Evolutionary conservation across 2,797 vertebrate genomes (phyloP).

Genomic region (Notolepis coatsorum): DNA sequence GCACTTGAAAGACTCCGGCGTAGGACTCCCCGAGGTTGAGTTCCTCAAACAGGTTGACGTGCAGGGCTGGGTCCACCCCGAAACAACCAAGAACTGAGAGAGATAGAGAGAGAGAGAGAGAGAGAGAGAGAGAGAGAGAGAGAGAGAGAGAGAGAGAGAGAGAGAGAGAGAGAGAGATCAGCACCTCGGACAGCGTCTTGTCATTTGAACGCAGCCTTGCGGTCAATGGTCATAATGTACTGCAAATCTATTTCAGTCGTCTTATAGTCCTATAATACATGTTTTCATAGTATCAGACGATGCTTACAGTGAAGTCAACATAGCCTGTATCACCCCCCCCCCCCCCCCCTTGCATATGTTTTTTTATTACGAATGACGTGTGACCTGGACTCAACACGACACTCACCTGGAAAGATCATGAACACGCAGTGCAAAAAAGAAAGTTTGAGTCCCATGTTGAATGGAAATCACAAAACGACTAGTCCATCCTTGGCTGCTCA

Average conservation of each 20-base stretch:
- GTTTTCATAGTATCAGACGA: neutral
- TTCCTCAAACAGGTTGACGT: constrained; percentile 85
- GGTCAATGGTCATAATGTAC: neutral
- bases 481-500: constrained; percentile 46
- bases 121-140: neutral
- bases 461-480: constrained; percentile 21
- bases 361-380: neutral
- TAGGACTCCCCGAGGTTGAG: constrained; percentile 78
- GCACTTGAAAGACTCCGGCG: constrained; percentile 83
- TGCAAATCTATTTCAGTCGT: neutral
- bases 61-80: constrained; percentile 84
- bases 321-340: no score
- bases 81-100: constrained; percentile 78
- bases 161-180: neutral
- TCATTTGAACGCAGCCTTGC: no score
- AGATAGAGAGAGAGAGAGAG: neutral
- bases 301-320: no score
- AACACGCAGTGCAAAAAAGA: constrained; percentile 38
- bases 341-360: no score
- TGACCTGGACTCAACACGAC: neutral
- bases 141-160: neutral
- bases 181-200: neutral
- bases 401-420: constrained; percentile 48
- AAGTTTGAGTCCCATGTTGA: constrained; percentile 57
- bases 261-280: neutral